These are phyloP conservation scores for Sympetrum striolatum DNA, from an alignment of 2,888 invertebrate species.

Conservation along the genomic window DNA sequence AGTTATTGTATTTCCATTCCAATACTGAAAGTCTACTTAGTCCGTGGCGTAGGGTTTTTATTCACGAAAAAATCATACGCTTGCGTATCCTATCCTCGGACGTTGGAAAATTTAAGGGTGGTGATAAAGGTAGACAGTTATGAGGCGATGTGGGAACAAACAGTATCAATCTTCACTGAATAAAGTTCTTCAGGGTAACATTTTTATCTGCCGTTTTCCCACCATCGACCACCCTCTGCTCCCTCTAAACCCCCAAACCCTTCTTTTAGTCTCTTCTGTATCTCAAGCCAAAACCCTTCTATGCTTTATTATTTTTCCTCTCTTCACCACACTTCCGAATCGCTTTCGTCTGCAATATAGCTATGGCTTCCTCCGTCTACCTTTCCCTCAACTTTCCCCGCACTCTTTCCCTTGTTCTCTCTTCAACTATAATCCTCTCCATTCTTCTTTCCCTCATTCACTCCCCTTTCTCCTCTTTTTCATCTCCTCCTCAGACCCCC, in stretches of 20 bases:
- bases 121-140: too few relatives aligned
- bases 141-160: too few relatives aligned
- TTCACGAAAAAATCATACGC: too few relatives aligned
- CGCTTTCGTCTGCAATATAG: not conserved
- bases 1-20: too few relatives aligned
- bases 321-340: not conserved
- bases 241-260: not conserved
- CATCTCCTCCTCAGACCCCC: not conserved
- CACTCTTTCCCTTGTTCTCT: not conserved
- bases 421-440: not conserved
- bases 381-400: not conserved
- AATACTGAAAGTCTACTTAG: too few relatives aligned
- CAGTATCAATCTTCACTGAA: not conserved
- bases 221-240: not conserved
- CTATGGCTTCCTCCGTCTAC: not conserved
- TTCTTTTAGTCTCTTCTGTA: not conserved
- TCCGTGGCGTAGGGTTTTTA: too few relatives aligned
- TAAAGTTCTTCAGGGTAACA: not conserved
- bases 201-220: not conserved
- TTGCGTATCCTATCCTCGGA: too few relatives aligned
- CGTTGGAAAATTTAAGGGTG: too few relatives aligned
- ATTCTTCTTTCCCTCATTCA: too few relatives aligned
- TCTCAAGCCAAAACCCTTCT: not conserved
- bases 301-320: not conserved
- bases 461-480: not conserved